phyloP scores from a whole-genome alignment of 2,888 invertebrate genomes.

The Tuberolachnus salignus region DNA sequence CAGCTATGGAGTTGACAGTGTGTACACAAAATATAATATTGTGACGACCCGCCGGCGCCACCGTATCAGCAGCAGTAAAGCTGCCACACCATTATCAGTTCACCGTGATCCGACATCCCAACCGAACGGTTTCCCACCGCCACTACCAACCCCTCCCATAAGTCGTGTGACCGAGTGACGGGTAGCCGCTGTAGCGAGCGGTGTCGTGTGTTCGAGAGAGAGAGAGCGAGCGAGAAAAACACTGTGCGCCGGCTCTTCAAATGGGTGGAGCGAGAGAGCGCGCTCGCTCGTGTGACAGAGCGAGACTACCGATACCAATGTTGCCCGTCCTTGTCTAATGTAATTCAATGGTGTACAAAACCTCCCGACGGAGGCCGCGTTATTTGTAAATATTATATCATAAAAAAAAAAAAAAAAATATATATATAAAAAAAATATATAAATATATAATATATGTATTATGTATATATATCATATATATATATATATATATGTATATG shows the following conservation, averaged over 20 bases:
- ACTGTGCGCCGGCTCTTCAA: neutral
- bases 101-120: constrained; percentile 5
- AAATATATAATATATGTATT: neutral
- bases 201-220: neutral
- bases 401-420: constrained; percentile 17
- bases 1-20: too few species aligned
- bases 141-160: too few species aligned
- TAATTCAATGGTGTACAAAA: constrained; percentile 56
- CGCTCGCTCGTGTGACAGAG: neutral
- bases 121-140: neutral
- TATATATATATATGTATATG: constrained; percentile 15
- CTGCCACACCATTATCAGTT: neutral
- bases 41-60: neutral
- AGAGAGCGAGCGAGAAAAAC: neutral
- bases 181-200: neutral
- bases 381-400: constrained; percentile 54
- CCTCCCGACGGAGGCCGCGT: constrained; percentile 55
- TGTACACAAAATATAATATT: too few species aligned
- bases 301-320: neutral
- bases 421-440: constrained; percentile 14
- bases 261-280: neutral
- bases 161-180: neutral
- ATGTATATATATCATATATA: neutral
- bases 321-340: constrained; percentile 49
- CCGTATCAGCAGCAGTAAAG: neutral